A percentile compares a stretch with the other conserved stretches of the same genome.
Conservation (phyloP, 1,140 invertebrate genomes). For the Cecropterus lyciades region DNA sequence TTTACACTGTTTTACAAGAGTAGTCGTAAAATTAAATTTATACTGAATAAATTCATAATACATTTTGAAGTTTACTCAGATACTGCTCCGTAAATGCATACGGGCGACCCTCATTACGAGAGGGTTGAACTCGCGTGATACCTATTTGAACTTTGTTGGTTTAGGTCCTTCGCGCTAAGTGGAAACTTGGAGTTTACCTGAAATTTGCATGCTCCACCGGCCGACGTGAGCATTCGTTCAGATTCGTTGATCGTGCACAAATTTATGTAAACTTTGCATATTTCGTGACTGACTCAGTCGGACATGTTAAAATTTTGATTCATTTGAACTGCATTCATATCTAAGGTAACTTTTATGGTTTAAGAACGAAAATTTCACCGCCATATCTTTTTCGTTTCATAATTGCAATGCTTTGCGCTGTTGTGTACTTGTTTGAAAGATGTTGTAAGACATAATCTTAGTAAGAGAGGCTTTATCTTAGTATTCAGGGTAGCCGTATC, state of each 20-base stretch:
- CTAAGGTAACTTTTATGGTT: too few species aligned
- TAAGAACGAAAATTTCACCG: too few species aligned
- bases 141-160: constrained; percentile 40
- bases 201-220: constrained; percentile 25
- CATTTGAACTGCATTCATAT: too few species aligned
- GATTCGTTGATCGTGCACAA: constrained; percentile 28
- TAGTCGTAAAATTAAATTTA: background rate
- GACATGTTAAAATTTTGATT: too few species aligned
- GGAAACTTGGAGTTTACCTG: constrained; percentile 36
- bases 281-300: background rate
- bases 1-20: too few species aligned
- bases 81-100: constrained; percentile 37
- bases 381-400: too few species aligned
- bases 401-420: too few species aligned
- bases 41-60: constrained; percentile 1
- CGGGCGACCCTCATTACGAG: constrained; percentile 37
- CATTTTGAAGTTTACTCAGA: constrained; percentile 23
- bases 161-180: constrained; percentile 32
- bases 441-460: too few species aligned
- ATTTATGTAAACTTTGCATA: constrained; percentile 20
- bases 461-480: too few species aligned
- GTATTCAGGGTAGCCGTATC: too few species aligned
- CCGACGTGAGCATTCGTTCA: background rate
- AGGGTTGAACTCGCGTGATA: constrained; percentile 28
- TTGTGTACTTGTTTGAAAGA: too few species aligned